Evolutionary conservation across 2,113 vertebrate genomes (phyloP).

Genomic region (Colius striatus): DNA sequence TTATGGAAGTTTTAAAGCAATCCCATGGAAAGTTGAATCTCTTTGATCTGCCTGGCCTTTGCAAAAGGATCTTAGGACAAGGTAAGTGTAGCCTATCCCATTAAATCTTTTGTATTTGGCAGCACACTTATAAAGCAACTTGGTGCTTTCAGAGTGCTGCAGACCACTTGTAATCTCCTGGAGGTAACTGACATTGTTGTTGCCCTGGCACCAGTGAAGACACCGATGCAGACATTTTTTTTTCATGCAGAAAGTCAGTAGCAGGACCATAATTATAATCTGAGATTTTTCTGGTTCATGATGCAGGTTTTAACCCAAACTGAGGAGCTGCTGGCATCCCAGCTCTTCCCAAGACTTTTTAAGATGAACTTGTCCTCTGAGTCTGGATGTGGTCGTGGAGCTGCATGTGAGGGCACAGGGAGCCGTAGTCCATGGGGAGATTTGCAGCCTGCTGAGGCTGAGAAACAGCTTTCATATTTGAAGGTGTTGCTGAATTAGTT

Average conservation of each 20-base stretch:
- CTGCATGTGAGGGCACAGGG: rapidly evolving
- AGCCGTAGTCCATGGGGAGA: rapidly evolving
- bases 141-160: neutral
- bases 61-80: neutral
- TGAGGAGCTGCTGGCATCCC: neutral
- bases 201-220: rapidly evolving
- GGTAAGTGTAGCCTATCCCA: neutral
- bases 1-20: neutral
- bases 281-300: neutral
- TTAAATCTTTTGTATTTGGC: neutral
- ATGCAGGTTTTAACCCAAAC: neutral
- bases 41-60: neutral
- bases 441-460: neutral
- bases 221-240: neutral
- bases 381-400: rapidly evolving
- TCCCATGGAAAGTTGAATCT: neutral
- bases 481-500: neutral
- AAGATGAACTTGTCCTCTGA: neutral
- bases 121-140: neutral
- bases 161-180: neutral
- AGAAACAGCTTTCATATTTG: neutral
- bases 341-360: neutral
- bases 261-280: neutral
- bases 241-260: rapidly evolving
- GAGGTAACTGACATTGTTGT: rapidly evolving